Evolutionary conservation across 2,888 invertebrate species (phyloP).

Genomic region (Scelioninae gen. 1): DNA sequence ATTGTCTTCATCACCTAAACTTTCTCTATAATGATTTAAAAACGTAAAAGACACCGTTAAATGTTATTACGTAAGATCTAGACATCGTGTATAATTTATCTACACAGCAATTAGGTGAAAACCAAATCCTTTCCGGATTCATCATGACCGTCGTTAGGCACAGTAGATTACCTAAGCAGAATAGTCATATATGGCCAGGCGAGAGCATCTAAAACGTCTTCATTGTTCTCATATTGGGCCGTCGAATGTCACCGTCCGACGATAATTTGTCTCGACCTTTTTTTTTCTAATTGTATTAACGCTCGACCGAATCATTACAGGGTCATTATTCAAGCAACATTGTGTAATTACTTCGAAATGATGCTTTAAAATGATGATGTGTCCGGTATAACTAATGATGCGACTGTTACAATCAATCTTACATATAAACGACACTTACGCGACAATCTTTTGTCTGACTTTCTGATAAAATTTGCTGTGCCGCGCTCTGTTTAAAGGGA

Average conservation of each 20-base stretch:
- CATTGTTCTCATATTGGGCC: constrained; percentile 38
- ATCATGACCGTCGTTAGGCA: constrained; percentile 24
- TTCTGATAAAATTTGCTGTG: constrained; percentile 33
- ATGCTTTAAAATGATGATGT: constrained; percentile 60
- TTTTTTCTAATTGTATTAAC: constrained; percentile 37
- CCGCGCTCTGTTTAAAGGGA: constrained; percentile 10
- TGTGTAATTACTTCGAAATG: constrained; percentile 61
- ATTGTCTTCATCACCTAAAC: constrained; percentile 2
- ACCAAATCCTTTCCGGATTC: constrained; percentile 26
- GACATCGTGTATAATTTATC: constrained; percentile 27
- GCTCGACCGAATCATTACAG: constrained; percentile 48
- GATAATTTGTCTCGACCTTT: constrained; percentile 53
- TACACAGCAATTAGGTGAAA: constrained; percentile 28
- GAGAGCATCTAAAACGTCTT: constrained; percentile 15
- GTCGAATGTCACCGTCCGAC: constrained; percentile 32
- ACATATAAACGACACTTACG: constrained; percentile 41
- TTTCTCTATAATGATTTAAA: constrained; percentile 16
- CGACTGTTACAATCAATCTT: constrained; percentile 54
- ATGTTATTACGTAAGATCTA: constrained; percentile 20
- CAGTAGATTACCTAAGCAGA: constrained; percentile 36
- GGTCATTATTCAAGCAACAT: constrained; percentile 58
- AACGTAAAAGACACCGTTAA: constrained; percentile 21
- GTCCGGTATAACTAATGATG: constrained; percentile 52
- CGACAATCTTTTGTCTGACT: constrained; percentile 54
- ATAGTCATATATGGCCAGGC: constrained; percentile 21